Evolutionary conservation across 2,797 vertebrate genomes (phyloP).

Genomic region (Chelon auratus): DNA sequence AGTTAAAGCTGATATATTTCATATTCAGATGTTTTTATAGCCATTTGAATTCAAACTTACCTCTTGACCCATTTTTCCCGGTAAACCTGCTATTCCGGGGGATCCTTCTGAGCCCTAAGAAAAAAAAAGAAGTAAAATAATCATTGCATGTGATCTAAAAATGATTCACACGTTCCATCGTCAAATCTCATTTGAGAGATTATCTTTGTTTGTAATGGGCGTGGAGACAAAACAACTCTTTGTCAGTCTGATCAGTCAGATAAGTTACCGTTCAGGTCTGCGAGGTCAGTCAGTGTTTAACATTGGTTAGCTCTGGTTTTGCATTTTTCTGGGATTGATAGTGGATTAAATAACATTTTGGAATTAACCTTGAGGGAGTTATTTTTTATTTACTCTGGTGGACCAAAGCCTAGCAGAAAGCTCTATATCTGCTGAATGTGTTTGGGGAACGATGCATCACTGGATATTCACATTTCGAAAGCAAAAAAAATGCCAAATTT

Average conservation of each 20-base stretch:
- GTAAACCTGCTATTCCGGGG: constrained; percentile 87
- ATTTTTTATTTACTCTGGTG: no score
- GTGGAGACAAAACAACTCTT: background rate
- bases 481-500: constrained; percentile 2
- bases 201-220: constrained; percentile 4
- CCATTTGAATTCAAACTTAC: constrained; percentile 72
- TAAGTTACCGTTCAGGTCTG: background rate
- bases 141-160: background rate
- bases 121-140: constrained; percentile 17
- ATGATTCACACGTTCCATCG: background rate
- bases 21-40: constrained; percentile 2
- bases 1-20: constrained; percentile 8
- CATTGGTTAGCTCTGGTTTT: constrained; percentile 19
- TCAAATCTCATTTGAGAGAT: constrained; percentile 6
- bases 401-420: constrained; percentile 4
- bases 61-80: constrained; percentile 90
- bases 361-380: no score
- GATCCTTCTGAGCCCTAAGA: constrained; percentile 89
- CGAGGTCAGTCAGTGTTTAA: constrained; percentile 9
- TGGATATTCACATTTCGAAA: constrained; percentile 22
- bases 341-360: background rate
- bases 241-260: background rate
- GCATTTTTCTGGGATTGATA: constrained; percentile 5
- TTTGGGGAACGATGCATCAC: constrained; percentile 7
- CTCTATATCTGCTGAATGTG: background rate